Conservation (phyloP, 2,888 invertebrate species). For the Drosophila hamatofila region DNA sequence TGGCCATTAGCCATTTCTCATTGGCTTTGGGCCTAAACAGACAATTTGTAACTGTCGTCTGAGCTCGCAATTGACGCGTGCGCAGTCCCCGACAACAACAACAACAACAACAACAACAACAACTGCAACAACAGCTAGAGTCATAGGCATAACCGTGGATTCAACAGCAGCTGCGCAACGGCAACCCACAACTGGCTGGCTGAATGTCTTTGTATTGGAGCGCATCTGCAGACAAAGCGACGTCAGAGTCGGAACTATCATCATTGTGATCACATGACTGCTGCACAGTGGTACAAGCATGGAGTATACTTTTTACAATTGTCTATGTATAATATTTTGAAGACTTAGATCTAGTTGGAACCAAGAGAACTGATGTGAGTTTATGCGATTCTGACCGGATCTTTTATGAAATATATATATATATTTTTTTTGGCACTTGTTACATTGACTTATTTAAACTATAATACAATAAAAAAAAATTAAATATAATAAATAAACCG, state of each 20-base stretch:
- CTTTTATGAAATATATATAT: too few species aligned
- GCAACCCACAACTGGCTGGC: conserved; percentile 40
- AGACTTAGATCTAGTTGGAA: background rate
- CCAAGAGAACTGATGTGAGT: too few species aligned
- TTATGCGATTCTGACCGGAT: too few species aligned
- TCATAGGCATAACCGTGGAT: conserved; percentile 19
- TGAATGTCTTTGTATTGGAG: conserved; percentile 35
- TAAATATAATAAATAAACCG: too few species aligned
- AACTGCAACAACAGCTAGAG: conserved; percentile 7
- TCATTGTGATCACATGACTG: conserved; percentile 38
- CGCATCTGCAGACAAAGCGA: conserved; percentile 49
- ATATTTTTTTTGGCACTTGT: too few species aligned
- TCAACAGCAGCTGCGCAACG: conserved; percentile 42
- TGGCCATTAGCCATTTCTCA: conserved; percentile 55
- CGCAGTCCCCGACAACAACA: conserved; percentile 46
- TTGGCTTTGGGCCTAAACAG: conserved; percentile 52
- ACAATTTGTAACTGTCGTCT: conserved; percentile 73
- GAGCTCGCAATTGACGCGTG: conserved; percentile 66
- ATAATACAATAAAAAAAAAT: too few species aligned
- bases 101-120: conserved; percentile 6
- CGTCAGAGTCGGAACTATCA: conserved; percentile 29
- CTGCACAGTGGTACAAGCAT: conserved; percentile 36
- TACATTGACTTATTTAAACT: too few species aligned
- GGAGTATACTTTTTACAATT: background rate
- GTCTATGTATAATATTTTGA: background rate